These are phyloP conservation scores for Oreochromis aureus DNA, from an alignment of 2,113 vertebrate genomes.

Conservation along the genomic window DNA sequence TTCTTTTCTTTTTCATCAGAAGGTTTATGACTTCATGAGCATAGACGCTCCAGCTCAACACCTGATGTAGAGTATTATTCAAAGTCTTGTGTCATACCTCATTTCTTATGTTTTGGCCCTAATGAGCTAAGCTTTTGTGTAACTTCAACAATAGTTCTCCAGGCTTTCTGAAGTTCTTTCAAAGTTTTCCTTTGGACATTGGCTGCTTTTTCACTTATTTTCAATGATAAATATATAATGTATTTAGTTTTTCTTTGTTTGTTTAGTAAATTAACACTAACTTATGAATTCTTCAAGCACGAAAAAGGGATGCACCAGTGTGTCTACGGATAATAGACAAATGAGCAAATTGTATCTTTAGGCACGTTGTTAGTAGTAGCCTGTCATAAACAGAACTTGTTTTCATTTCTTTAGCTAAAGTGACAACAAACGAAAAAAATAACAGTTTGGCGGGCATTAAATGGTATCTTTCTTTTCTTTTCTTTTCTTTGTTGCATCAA, in stretches of 20 bases:
- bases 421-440: neutral
- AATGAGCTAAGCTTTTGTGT: neutral
- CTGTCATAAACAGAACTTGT: neutral
- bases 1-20: neutral
- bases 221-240: neutral
- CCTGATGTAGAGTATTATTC: neutral
- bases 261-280: neutral
- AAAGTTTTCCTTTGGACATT: neutral
- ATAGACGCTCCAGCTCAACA: neutral
- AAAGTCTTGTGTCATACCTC: neutral
- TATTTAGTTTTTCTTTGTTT: neutral
- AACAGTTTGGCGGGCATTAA: neutral
- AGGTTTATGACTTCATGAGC: neutral
- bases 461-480: neutral
- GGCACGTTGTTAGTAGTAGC: neutral
- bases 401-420: neutral
- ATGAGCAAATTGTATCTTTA: neutral
- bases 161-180: neutral
- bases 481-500: neutral
- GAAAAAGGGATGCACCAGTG: neutral
- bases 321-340: neutral
- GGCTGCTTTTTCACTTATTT: neutral
- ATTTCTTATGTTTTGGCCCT: neutral
- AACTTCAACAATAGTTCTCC: neutral
- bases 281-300: rapidly evolving